These are phyloP conservation scores for Glossophaga mutica DNA, from an alignment of 2,797 vertebrate species.

Conservation along the genomic window DNA sequence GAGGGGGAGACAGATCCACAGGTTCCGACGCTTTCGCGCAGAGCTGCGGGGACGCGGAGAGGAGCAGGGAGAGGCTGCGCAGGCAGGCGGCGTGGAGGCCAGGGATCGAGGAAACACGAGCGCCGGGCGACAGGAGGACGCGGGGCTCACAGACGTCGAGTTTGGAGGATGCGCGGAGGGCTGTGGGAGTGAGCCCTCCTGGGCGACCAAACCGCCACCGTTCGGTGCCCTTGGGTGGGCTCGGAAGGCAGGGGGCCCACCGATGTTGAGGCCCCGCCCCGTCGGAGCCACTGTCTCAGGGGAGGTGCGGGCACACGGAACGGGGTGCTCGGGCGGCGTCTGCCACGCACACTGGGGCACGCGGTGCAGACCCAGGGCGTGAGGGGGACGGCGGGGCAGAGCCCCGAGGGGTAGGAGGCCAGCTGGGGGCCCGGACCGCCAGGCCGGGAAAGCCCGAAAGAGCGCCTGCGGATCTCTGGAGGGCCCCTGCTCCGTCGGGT, in stretches of 20 bases:
- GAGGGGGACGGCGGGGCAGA: neutral
- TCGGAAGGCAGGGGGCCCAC: neutral
- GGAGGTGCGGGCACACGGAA: neutral
- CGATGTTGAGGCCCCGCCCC: neutral
- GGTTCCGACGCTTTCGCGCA: neutral
- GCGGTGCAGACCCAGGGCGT: neutral
- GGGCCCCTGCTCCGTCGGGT: neutral
- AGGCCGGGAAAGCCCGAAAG: neutral
- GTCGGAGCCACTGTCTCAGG: neutral
- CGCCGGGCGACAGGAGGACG: neutral
- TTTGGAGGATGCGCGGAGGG: neutral
- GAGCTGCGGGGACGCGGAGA: neutral
- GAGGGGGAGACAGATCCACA: neutral
- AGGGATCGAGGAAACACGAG: neutral
- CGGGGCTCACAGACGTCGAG: neutral
- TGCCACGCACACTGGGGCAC: neutral
- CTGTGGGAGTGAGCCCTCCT: neutral
- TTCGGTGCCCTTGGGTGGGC: neutral
- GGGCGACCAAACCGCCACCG: neutral
- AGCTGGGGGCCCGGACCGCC: neutral
- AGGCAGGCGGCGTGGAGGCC: neutral
- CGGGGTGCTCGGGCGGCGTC: neutral
- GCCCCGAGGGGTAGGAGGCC: neutral
- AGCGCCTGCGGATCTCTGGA: accelerated
- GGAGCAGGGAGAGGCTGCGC: neutral